phyloP scores from a whole-genome alignment of 2,113 vertebrate species.

The Lagenorhynchus albirostris region DNA sequence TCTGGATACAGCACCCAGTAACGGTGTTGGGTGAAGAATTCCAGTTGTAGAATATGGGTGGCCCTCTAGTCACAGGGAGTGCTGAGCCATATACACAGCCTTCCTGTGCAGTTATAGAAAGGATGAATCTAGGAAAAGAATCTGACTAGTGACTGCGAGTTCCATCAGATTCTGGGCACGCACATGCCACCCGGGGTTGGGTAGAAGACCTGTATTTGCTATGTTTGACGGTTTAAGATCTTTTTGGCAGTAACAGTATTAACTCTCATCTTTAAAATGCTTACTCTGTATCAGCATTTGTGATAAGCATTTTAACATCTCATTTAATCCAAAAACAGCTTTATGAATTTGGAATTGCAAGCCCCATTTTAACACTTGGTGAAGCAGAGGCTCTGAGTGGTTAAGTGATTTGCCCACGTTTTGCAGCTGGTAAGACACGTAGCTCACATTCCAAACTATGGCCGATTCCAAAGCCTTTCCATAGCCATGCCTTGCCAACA shows the following conservation, averaged over 20 bases:
- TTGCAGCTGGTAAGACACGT: background rate
- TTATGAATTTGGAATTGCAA: background rate
- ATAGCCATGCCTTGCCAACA: background rate
- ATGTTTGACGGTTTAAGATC: background rate
- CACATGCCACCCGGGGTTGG: background rate
- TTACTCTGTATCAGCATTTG: background rate
- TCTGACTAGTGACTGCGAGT: background rate
- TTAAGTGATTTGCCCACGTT: background rate
- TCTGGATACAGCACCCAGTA: background rate
- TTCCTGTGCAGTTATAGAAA: background rate
- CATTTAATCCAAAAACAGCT: slow-evolving; percentile 19
- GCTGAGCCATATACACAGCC: background rate
- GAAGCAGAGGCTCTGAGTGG: background rate
- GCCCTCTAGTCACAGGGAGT: too few species aligned
- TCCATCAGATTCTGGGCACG: background rate
- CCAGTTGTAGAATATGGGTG: accelerated
- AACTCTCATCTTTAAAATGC: background rate
- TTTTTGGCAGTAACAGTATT: background rate
- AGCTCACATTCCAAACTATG: background rate
- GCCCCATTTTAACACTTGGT: background rate
- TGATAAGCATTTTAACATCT: slow-evolving; percentile 20
- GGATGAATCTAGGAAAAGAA: background rate
- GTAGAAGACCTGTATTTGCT: background rate
- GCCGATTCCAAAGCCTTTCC: background rate
- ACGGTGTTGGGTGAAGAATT: background rate